Conservation (phyloP, 2,113 vertebrate genomes). For the Burhinus oedicnemus region DNA sequence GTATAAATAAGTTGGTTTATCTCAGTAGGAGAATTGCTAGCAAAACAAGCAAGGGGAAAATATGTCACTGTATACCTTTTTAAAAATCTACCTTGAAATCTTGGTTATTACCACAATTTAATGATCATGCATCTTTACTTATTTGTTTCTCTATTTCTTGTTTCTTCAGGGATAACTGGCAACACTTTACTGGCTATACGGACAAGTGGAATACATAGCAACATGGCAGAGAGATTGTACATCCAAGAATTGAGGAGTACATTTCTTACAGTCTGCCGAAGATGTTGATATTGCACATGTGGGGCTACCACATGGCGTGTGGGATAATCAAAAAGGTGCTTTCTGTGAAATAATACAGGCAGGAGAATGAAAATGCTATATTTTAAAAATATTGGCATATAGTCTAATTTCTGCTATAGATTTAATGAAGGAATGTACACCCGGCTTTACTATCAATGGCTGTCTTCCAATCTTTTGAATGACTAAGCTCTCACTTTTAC, state of each 20-base stretch:
- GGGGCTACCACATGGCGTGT: neutral
- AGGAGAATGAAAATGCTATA: neutral
- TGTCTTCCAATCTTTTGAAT: neutral
- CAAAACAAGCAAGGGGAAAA: neutral
- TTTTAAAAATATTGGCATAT: neutral
- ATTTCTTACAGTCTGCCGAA: neutral
- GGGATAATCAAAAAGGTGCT: neutral
- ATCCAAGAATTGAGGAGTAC: neutral
- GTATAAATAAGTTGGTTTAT: neutral
- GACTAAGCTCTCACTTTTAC: neutral
- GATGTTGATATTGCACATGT: no score
- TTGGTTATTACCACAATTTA: neutral
- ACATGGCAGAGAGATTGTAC: rapidly evolving
- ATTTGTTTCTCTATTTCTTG: neutral
- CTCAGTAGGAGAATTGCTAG: neutral
- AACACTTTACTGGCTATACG: neutral
- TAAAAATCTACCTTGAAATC: neutral
- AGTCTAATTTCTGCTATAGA: neutral
- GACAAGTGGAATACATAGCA: neutral
- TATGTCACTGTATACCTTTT: neutral
- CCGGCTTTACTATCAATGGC: neutral
- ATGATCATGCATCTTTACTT: neutral
- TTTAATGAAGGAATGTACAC: neutral
- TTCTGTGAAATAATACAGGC: neutral
- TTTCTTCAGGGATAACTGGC: neutral